A percentile compares a stretch with the other conserved stretches of the same genome.
Evolutionary conservation across 1,140 invertebrate genomes (phyloP).

Genomic region (Bathynomus jamesi): DNA sequence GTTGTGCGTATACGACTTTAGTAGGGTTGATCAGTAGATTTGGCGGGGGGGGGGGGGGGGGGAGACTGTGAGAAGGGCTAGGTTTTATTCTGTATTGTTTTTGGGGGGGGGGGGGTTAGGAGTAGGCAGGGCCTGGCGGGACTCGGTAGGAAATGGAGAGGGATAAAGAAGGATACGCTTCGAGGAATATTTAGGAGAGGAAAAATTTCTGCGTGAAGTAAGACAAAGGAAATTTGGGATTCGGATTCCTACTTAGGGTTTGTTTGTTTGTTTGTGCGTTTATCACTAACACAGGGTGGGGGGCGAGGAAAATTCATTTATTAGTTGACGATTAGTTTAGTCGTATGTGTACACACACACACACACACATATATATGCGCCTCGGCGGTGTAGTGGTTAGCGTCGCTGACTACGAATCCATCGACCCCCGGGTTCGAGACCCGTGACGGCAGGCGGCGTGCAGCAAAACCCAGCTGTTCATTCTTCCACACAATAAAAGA

Average conservation of each 20-base stretch:
- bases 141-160: constrained; percentile 9
- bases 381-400: too few species aligned
- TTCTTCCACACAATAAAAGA: too few species aligned
- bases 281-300: not conserved
- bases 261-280: not conserved
- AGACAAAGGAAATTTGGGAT: too few species aligned
- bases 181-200: not conserved
- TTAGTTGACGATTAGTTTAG: not conserved
- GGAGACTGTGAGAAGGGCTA: not conserved
- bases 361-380: not conserved
- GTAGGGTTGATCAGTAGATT: too few species aligned
- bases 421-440: too few species aligned
- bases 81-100: too few species aligned
- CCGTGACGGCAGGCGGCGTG: too few species aligned
- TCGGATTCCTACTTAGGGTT: too few species aligned
- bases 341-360: not conserved
- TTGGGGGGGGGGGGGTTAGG: not conserved
- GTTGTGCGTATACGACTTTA: too few species aligned
- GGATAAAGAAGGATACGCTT: not conserved
- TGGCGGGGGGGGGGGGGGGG: not conserved
- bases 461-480: too few species aligned
- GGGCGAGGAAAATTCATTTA: too few species aligned
- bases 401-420: too few species aligned
- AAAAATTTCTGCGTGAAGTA: not conserved
- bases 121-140: constrained; percentile 36